These are phyloP conservation scores for Tachuris rubrigastra DNA, from an alignment of 2,113 vertebrate species.

Conservation along the genomic window DNA sequence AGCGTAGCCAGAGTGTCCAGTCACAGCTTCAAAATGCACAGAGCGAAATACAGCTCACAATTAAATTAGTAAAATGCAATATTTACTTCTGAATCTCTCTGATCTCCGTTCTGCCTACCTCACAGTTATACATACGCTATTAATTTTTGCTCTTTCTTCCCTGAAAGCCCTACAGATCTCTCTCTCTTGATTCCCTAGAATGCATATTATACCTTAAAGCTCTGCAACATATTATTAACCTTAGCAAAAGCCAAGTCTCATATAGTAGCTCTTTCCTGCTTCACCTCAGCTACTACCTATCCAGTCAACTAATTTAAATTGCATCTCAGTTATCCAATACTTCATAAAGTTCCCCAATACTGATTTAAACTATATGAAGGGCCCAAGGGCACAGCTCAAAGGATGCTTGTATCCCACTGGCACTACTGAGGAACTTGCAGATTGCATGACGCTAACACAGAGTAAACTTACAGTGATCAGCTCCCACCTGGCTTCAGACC, in stretches of 20 bases:
- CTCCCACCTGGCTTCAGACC: not conserved
- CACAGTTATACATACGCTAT: not conserved
- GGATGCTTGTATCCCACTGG: not conserved
- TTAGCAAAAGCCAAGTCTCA: not conserved
- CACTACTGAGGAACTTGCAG: not conserved
- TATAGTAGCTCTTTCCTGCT: not conserved
- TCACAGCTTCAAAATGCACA: not conserved
- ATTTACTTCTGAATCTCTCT: not conserved
- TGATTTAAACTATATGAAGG: not conserved
- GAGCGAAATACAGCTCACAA: not conserved
- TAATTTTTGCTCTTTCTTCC: not conserved
- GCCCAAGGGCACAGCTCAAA: not conserved
- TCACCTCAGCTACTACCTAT: not conserved
- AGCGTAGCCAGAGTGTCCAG: not conserved
- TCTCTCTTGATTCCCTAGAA: not conserved
- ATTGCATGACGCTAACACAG: not conserved
- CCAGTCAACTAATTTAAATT: not conserved
- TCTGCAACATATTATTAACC: not conserved
- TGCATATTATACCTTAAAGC: not conserved
- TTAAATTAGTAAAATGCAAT: not conserved
- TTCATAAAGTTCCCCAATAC: not conserved
- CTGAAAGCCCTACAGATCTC: not conserved
- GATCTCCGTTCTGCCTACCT: not conserved
- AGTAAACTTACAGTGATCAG: not conserved
- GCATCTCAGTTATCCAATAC: not conserved